Base-by-base conservation (phyloP, 2,113 vertebrate species). In the Elephantulus edwardii region DNA sequence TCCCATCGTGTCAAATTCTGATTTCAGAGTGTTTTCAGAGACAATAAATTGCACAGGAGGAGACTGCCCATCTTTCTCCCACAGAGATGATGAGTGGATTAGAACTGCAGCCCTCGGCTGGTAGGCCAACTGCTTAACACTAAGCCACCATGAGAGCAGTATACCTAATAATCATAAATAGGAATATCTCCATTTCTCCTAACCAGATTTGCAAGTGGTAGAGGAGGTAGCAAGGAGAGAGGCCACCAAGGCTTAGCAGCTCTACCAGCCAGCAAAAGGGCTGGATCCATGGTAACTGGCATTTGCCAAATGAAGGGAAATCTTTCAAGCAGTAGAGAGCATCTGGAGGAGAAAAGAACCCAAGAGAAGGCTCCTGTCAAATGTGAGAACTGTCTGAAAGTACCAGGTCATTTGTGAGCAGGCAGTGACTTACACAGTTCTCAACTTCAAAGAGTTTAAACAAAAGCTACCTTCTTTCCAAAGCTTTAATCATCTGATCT, bases 401-500 rank as follows among this genome's bases (percentile, higher is more conserved):
- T 2, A 35, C 30, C 71, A 38, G 60, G 28, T 24, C 35, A 46
- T 26, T 68, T 2, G 1, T 8, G 40, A 87, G n/a, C 1, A 38
- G 33, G 14, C 30, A 82, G 70, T 16, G 12, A 54, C n/a, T 44
- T 48, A 76, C 50, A 81, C 40, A 79, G 17, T 44, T 16, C 52
- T 35, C 26, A 24, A 75, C 74, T 72, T 86, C 11, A 62, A 81
- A 81, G 50, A 46, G 35, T 35, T 85, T 64, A 46, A 44, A 74
- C 24, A 52, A 89, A 88, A 66, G 60, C 52, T 12, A 5, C 11
- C 60, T 64, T 85, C 50, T 48, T 71, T 52, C 56, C 70, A 82
- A 85, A 77, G 76, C 46, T 86, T 82, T 86, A 64, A 78, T 44
- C 75, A 91, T 70, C n/a, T 77, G 10, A 62, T 66, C 68, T 46